Evolutionary conservation across 2,797 vertebrate species (phyloP), one percentile per base, ranked within the genome.

Genomic region (Serranus cabrilla): DNA sequence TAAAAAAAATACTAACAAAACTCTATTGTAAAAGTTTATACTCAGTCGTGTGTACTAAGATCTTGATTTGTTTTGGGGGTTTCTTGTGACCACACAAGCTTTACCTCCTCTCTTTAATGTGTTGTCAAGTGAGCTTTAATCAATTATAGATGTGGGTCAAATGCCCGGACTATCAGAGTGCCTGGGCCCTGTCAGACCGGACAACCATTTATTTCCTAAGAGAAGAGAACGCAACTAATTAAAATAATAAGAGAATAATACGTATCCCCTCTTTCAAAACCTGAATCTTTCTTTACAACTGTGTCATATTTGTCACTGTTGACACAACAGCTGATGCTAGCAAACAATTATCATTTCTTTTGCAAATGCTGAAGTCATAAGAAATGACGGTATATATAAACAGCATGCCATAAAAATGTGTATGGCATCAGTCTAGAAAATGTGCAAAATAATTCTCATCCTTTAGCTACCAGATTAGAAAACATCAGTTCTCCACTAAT

Each of bases 391-490:
- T 58, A 13, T 60, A 34, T 16, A 60, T 69, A 14, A 40, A 63
- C 37, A 57, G 20, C 37, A 27, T 58, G 47, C 21, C 42, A 31
- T 65, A 73, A 76, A 57, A 80, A 69, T 54, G 21, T 56, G 2
- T 58, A 64, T 75, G 60, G 57, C 62, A 82, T 84, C 64, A 51
- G 34, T 66, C 64, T 74, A 76, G 55, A 83, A 85, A 85, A 81
- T 82, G 66, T 86, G 83, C 74, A 78, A 86, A 88, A 59, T 64
- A 20, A 67, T 27, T 75, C 11, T 58, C 60, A 55, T 52, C 2
- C 31, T 63, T n/a, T 60, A 64, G 17, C 55, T 11, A 52, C 25
- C 43, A 57, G 27, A 52, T 75, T 61, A 73, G 16, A 69, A 61
- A 88, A 46, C 45, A 39, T 7, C 43, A 68, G 23, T 49, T 71